Evolutionary conservation across 2,888 invertebrate species (phyloP).

Genomic region (Alitta virens): DNA sequence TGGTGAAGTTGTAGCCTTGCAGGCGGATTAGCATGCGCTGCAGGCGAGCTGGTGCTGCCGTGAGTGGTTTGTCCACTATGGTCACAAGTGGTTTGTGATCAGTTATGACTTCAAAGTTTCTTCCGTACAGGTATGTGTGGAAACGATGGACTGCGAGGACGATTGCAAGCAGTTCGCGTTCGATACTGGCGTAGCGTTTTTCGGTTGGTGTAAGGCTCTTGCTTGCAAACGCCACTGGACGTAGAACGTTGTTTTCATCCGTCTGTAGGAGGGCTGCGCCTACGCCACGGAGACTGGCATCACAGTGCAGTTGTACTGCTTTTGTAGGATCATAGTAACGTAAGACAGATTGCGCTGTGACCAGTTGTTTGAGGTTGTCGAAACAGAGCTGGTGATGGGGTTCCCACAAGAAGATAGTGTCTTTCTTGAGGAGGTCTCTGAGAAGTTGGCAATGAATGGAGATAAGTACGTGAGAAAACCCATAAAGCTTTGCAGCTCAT

Average conservation of each 20-base stretch:
- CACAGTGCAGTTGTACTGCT: constrained; percentile 1
- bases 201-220: too few species aligned
- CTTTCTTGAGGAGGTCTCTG: background rate
- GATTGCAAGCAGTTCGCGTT: too few species aligned
- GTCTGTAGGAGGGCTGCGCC: constrained; percentile 36
- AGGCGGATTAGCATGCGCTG: too few species aligned
- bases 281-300: constrained; percentile 10
- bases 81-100: too few species aligned
- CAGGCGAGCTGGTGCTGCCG: too few species aligned
- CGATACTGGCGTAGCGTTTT: too few species aligned
- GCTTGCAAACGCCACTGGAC: background rate
- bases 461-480: constrained; percentile 5
- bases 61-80: too few species aligned
- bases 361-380: too few species aligned
- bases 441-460: background rate
- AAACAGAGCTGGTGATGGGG: constrained; percentile 2
- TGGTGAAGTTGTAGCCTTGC: too few species aligned
- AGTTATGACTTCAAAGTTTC: too few species aligned
- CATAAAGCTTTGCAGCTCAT: constrained; percentile 6
- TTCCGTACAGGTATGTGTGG: too few species aligned
- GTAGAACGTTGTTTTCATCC: constrained; percentile 28
- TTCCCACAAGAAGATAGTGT: constrained; percentile 6
- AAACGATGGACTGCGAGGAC: too few species aligned
- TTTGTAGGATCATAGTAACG: constrained; percentile 3
- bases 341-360: constrained; percentile 4